Evolutionary conservation across 2,113 vertebrate species (phyloP), one percentile per base, ranked within the genome.

Genomic region (Pachyramphus minor): DNA sequence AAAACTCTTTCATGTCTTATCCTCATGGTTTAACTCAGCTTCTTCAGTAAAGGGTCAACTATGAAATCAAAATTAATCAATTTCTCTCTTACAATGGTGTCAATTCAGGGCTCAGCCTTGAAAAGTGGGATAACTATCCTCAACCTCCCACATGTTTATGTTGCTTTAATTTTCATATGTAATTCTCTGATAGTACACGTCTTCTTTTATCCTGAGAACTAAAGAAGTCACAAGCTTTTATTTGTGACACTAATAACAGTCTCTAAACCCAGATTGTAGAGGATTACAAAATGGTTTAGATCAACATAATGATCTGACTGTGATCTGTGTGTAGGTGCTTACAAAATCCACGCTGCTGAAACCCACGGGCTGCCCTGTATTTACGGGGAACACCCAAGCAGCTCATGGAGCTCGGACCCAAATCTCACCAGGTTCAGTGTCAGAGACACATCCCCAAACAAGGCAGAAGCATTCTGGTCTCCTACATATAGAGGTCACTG

Each of bases 271-370:
- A 94, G 96, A 95, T 94, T 94, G 94, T 22, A 93, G 94, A 95
- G 95, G 96, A 97, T 97, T 97, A 96, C 94, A 94, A 96, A 96
- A 96, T 66, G 83, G 49, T 96, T 96, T 92, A 94, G 92, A 87
- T 92, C 92, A 96, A 93, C 92, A 90, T 58, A 92, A 91, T 84
- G 83, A 94, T 96, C 93, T 81, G 88, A 93, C 82, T 93, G 88
- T 64, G 93, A 95, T 96, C 96, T 95, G 56, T 60, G 83, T 94
- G 77, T 85, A 93, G 96, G 88, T 94, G 92, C 96, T 96, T 93
- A 94, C 73, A 89, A 90, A 94, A 92, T 30, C 88, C 85, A 89
- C 1, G 1, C 53, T 84, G 80, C 90, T 20, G 31, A 78, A 90
- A 79, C 37, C 75, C 56, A 35, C 1, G 3, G 41, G 60, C 28